phyloP scores from a whole-genome alignment of 30 jellyfish, hydroid and myxozoan genomes.

The Aurelia sp. region DNA sequence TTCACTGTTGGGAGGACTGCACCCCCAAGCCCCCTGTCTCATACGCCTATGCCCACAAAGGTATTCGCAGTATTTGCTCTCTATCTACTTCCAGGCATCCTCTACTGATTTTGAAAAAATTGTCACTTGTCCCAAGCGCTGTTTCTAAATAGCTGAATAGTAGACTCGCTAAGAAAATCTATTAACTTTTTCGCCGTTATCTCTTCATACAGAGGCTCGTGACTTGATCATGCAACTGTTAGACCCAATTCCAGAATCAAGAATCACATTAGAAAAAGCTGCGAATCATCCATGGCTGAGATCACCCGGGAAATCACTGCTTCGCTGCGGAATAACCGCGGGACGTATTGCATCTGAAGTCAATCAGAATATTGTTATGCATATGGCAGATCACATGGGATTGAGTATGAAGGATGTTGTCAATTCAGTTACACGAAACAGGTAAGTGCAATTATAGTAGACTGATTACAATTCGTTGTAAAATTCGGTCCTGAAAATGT shows the following conservation, averaged over 20 bases:
- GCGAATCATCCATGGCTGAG: conserved; percentile 91
- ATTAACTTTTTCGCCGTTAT: too few species aligned
- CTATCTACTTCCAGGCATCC: too few species aligned
- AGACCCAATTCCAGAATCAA: conserved; percentile 91
- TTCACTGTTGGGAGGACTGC: too few species aligned
- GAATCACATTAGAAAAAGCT: conserved; percentile 89
- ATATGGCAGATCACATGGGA: conserved; percentile 74
- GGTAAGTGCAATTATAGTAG: conserved; percentile 20
- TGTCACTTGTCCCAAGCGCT: too few species aligned
- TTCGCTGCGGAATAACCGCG: conserved; percentile 28
- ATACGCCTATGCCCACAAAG: too few species aligned
- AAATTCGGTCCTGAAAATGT: background rate
- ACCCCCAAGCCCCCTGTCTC: too few species aligned
- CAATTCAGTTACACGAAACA: conserved; percentile 74
- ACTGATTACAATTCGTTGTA: too few species aligned
- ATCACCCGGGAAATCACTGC: conserved; percentile 32
- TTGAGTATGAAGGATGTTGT: conserved; percentile 74
- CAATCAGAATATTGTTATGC: conserved; percentile 67
- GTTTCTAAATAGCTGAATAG: too few species aligned
- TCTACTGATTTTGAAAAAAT: too few species aligned
- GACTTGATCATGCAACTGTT: conserved; percentile 84
- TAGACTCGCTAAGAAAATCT: too few species aligned
- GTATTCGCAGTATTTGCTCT: too few species aligned
- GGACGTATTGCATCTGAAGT: conserved; percentile 33
- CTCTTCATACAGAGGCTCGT: conserved; percentile 66